Evolutionary conservation across 2,888 invertebrate genomes (phyloP).

Genomic region (Fissipunctia ypsillon): DNA sequence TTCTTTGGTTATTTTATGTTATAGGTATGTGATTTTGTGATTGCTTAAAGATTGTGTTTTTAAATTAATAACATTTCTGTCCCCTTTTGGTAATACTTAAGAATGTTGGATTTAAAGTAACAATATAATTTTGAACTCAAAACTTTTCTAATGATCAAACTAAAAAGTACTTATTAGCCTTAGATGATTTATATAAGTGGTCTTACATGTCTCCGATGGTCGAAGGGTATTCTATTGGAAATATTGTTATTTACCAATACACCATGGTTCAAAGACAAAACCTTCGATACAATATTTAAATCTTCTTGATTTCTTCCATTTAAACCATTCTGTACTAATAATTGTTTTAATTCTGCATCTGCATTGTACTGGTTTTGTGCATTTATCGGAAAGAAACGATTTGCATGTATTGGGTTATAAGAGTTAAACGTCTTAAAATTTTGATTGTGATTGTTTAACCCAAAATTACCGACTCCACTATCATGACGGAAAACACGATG

Average conservation of each 20-base stretch:
- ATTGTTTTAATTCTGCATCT: slow-evolving; percentile 91
- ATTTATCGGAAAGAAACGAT: slow-evolving; percentile 78
- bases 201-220: slow-evolving; percentile 83
- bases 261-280: slow-evolving; percentile 94
- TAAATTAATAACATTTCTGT: slow-evolving; percentile 11
- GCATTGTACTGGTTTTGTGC: slow-evolving; percentile 82
- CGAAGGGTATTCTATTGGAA: slow-evolving; percentile 84
- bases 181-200: slow-evolving; percentile 63
- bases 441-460: slow-evolving; percentile 84
- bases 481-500: slow-evolving; percentile 90
- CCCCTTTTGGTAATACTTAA: slow-evolving; percentile 33
- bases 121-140: slow-evolving; percentile 35
- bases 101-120: slow-evolving; percentile 29
- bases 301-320: slow-evolving; percentile 92
- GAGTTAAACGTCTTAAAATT: slow-evolving; percentile 83
- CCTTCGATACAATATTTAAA: slow-evolving; percentile 95
- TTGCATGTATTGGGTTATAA: slow-evolving; percentile 77
- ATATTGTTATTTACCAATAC: slow-evolving; percentile 87
- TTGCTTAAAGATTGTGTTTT: slow-evolving; percentile 13
- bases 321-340: slow-evolving; percentile 92
- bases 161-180: slow-evolving; percentile 28
- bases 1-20: slow-evolving; percentile 66
- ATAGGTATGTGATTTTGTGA: slow-evolving; percentile 22
- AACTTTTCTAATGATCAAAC: slow-evolving; percentile 20
- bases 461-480: slow-evolving; percentile 91